A percentile compares a stretch with the other conserved stretches of the same genome.
phyloP scores from a whole-genome alignment of 1,140 invertebrate genomes.

The Augochlora pura region DNA sequence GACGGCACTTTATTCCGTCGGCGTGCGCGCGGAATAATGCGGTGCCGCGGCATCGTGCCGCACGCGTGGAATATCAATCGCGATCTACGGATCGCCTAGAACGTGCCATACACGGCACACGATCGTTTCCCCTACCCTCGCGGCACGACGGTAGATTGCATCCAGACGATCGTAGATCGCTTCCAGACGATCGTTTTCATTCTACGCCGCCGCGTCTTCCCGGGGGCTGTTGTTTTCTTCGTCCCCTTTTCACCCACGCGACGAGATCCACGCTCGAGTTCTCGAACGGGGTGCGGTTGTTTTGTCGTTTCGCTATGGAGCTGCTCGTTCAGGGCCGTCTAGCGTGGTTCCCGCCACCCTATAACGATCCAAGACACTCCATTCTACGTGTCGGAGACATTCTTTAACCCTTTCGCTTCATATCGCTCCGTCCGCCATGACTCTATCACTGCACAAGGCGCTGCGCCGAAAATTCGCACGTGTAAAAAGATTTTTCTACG shows the following conservation, averaged over 20 bases:
- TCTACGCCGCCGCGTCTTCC: not conserved
- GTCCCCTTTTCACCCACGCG: constrained; percentile 3
- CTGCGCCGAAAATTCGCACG: no score
- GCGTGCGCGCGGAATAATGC: constrained; percentile 41
- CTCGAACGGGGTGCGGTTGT: not conserved
- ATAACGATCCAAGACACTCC: no score
- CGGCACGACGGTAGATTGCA: not conserved
- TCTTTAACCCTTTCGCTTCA: no score
- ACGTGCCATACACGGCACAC: constrained; percentile 21
- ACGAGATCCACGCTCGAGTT: not conserved
- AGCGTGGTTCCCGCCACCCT: not conserved
- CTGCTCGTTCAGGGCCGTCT: not conserved
- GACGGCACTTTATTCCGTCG: constrained; percentile 30
- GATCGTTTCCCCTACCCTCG: not conserved
- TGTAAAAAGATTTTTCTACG: no score
- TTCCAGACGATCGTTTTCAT: not conserved
- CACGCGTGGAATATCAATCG: constrained; percentile 43
- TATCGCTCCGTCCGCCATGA: no score
- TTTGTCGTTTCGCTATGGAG: not conserved
- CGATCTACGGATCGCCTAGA: constrained; percentile 37
- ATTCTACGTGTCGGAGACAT: no score
- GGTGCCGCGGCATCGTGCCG: constrained; percentile 11
- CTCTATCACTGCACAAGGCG: no score
- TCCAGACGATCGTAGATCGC: constrained; percentile 8
- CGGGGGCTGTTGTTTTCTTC: not conserved